phyloP scores from a whole-genome alignment of 2,888 invertebrate genomes.

The Aphidoletes aphidimyza region DNA sequence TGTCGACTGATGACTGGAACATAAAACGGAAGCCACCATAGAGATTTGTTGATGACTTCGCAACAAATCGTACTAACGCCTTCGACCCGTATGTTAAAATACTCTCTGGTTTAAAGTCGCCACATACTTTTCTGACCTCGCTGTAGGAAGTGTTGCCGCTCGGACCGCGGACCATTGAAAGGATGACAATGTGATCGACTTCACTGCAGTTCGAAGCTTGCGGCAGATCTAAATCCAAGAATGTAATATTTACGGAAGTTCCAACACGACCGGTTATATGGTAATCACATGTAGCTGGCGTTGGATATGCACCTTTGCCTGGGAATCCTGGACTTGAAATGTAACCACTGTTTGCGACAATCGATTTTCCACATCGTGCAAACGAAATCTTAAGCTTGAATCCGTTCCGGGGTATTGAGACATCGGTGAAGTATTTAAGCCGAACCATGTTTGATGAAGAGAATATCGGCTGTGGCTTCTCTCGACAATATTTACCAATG shows the following conservation, averaged over 20 bases:
- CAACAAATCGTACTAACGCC: constrained; percentile 69
- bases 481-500: constrained; percentile 74
- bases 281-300: constrained; percentile 78
- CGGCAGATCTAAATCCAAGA: constrained; percentile 65
- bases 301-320: constrained; percentile 66
- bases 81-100: constrained; percentile 68
- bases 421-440: constrained; percentile 77
- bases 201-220: constrained; percentile 61
- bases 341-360: constrained; percentile 70
- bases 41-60: constrained; percentile 64
- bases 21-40: constrained; percentile 72
- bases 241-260: constrained; percentile 66
- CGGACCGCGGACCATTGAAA: constrained; percentile 55
- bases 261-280: constrained; percentile 70
- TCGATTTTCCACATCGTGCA: constrained; percentile 77
- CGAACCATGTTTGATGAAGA: constrained; percentile 75
- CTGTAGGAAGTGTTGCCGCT: constrained; percentile 55
- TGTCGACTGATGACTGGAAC: constrained; percentile 69
- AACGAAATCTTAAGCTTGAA: constrained; percentile 71
- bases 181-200: constrained; percentile 65
- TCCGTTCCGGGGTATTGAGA: constrained; percentile 77
- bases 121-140: constrained; percentile 62
- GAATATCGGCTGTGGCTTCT: constrained; percentile 72
- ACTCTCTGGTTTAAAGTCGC: constrained; percentile 63
- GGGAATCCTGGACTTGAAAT: constrained; percentile 79